phyloP scores from a whole-genome alignment of 2,797 vertebrate species.

The Ceyx erithaca region DNA sequence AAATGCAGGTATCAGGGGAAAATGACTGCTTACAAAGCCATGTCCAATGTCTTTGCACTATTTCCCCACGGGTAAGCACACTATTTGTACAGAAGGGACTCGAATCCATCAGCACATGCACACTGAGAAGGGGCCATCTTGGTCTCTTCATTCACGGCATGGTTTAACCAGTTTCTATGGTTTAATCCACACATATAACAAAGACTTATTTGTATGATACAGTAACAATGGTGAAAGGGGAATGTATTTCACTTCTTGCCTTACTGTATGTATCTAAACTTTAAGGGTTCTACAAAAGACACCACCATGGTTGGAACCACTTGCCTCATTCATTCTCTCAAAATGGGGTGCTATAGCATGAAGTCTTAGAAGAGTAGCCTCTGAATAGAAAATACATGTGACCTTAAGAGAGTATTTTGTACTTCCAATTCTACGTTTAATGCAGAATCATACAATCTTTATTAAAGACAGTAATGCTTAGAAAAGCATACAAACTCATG shows the following conservation, averaged over 20 bases:
- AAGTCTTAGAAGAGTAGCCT: background rate
- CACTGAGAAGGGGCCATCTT: background rate
- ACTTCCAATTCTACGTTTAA: background rate
- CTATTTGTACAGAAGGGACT: background rate
- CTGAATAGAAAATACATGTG: background rate
- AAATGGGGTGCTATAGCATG: background rate
- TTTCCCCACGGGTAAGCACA: background rate
- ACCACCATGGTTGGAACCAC: rapidly evolving
- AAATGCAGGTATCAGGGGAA: background rate
- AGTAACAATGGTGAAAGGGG: background rate
- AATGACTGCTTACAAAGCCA: background rate
- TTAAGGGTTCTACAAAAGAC: background rate
- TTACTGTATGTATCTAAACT: background rate
- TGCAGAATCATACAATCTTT: slow-evolving; percentile 6
- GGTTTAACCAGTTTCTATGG: background rate
- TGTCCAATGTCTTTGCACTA: background rate
- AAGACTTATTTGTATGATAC: background rate
- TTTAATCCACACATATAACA: background rate
- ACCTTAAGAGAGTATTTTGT: slow-evolving; percentile 10
- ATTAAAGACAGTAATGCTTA: background rate
- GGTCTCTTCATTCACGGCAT: background rate
- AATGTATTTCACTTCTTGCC: background rate
- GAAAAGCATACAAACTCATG: background rate
- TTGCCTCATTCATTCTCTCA: background rate
- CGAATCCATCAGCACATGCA: background rate